Evolutionary conservation across 1,140 invertebrate species (phyloP).

Genomic region (Mamestra configurata): DNA sequence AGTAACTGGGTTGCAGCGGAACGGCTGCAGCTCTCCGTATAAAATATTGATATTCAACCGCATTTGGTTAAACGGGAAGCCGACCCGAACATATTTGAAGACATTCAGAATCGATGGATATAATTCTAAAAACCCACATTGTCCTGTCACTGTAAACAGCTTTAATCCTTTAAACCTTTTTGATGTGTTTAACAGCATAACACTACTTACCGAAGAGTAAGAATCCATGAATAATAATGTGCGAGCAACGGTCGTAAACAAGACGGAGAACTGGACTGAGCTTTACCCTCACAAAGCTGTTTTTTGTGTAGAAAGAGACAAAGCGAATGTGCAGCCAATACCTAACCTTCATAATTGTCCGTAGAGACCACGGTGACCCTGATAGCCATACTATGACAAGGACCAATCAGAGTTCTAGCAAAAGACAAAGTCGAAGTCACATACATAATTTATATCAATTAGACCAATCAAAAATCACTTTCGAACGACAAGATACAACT

Average conservation of each 20-base stretch:
- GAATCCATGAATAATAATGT: conserved; percentile 19
- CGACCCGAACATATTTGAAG: not conserved
- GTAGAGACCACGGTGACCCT: too few relatives aligned
- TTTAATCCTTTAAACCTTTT: conserved; percentile 7
- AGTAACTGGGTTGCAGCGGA: not conserved
- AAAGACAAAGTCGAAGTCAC: too few relatives aligned
- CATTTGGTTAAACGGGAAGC: not conserved
- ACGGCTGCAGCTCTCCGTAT: not conserved
- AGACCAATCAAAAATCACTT: too few relatives aligned
- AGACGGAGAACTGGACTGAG: too few relatives aligned
- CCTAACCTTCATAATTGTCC: too few relatives aligned
- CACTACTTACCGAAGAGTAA: not conserved
- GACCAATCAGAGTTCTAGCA: too few relatives aligned
- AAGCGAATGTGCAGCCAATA: too few relatives aligned
- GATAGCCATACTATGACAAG: too few relatives aligned
- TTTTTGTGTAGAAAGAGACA: too few relatives aligned
- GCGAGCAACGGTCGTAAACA: conserved; percentile 1
- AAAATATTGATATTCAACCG: conserved; percentile 1
- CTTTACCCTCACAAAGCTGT: too few relatives aligned
- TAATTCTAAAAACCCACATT: conserved; percentile 1
- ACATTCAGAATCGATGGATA: not conserved
- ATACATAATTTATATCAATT: too few relatives aligned
- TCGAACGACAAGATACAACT: too few relatives aligned
- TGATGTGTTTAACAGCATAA: not conserved
- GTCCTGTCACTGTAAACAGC: not conserved